These are phyloP conservation scores for Falco novaeseelandiae DNA, from an alignment of 2,797 vertebrate species.

Conservation along the genomic window DNA sequence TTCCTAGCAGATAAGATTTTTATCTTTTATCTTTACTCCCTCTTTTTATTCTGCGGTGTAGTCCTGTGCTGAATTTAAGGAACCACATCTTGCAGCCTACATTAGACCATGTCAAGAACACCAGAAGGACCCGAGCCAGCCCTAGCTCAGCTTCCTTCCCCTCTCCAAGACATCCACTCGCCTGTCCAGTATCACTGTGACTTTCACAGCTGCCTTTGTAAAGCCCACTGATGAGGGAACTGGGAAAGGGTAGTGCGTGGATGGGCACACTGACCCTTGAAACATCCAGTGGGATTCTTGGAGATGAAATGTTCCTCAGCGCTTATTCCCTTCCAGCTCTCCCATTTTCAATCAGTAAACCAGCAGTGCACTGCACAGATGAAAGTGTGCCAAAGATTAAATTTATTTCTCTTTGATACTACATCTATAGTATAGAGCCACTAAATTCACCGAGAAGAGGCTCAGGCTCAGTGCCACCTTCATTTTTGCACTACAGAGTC, in stretches of 20 bases:
- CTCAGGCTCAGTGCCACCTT: not conserved
- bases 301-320: not conserved
- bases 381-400: not conserved
- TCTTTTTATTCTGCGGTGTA: not conserved
- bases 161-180: not conserved
- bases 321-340: not conserved
- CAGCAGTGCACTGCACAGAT: not conserved
- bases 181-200: not conserved
- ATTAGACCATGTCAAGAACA: fast-evolving
- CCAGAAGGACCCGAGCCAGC: not conserved
- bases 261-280: not conserved
- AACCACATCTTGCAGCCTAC: not conserved
- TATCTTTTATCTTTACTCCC: not conserved
- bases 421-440: not conserved
- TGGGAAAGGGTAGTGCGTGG: not conserved
- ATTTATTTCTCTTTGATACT: not conserved
- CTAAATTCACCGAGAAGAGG: not conserved
- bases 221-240: not conserved
- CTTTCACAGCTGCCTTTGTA: not conserved
- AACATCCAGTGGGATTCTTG: not conserved
- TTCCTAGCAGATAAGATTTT: not conserved
- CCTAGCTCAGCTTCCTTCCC: not conserved
- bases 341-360: not conserved
- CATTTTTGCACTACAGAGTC: not conserved
- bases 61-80: not conserved